Evolutionary conservation across 1,140 invertebrate species (phyloP), one percentile per base, ranked within the genome.

Genomic region (Drosophila carrolli): DNA sequence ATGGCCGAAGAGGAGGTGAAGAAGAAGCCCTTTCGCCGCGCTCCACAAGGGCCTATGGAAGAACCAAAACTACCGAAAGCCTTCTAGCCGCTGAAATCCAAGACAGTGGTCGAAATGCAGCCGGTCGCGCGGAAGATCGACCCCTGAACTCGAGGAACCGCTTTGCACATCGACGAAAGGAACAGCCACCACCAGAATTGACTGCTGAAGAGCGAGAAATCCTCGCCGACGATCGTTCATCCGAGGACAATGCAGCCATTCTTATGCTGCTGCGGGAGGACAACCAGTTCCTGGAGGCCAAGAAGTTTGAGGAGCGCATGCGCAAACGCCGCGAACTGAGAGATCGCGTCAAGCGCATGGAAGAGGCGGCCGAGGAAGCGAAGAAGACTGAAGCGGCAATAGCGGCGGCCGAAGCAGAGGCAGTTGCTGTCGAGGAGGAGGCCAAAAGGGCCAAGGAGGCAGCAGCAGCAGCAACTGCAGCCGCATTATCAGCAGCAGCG

Each of bases 321-420:
- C 95, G 95, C 13, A 95, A 95, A 73, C 94, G 96, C 4, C 97
- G 96, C 73, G 96, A 97, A 83, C 96, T 97, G 9, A 95, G 96
- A 90, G 95, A 95, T 67, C 92, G 97, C 8, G 96, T 97, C 43
- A 93, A 95, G 93, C 96, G 96, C 75, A 94, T 95, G 14, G 96
- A 96, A 57, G 96, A 94, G 32, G 65, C 58, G 95, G 95, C 90
- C 93, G 94, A 51, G 90, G 53, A 58, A 47, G 59, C 63, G 6
- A 63, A 65, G 43, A 56, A 63, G n/a, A 58, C 62, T 51, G 59
- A 73, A 65, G 78, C 62, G 14, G 75, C 73, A 13, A 50, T 75
- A 1, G 73, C 59, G 9, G 74, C 14, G 23, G 68, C 75, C 16
- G 61, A 66, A 51, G 75, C 48, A 54, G 70, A 93, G 92, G 68